A percentile compares a stretch with the other conserved stretches of the same genome.
These are phyloP conservation scores for Hesperia comma DNA, from an alignment of 2,888 invertebrate genomes.

Conservation along the genomic window DNA sequence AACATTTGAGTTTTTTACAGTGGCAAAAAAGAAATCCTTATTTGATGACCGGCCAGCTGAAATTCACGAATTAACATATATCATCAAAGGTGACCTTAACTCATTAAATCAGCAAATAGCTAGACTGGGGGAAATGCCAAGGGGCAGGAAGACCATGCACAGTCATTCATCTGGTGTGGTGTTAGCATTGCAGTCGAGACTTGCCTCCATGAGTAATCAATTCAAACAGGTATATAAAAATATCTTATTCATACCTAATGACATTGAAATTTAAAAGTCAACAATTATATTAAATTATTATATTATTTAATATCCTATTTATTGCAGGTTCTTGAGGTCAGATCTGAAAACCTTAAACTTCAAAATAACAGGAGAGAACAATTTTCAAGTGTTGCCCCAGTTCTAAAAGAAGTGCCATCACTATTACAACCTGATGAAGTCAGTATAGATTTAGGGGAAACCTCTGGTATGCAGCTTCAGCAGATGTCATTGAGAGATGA, in stretches of 20 bases:
- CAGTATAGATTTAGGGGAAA: conserved; percentile 92
- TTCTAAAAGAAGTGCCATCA: conserved; percentile 73
- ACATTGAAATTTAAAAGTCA: no score
- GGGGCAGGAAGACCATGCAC: conserved; percentile 91
- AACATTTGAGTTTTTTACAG: conserved; percentile 67
- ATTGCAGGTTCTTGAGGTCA: conserved; percentile 93
- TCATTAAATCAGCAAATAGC: conserved; percentile 98
- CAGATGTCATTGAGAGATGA: conserved; percentile 92
- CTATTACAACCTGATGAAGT: conserved; percentile 88
- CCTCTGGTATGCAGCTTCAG: conserved; percentile 80
- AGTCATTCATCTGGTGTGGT: conserved; percentile 97
- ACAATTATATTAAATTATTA: neutral
- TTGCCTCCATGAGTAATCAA: conserved; percentile 98
- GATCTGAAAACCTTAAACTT: conserved; percentile 98
- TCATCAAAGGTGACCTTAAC: conserved; percentile 97
- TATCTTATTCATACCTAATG: neutral
- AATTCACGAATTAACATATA: conserved; percentile 98
- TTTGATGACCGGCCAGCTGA: conserved; percentile 98
- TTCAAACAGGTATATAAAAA: conserved; percentile 89
- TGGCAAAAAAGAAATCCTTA: conserved; percentile 98
- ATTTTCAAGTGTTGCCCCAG: conserved; percentile 84
- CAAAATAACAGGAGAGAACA: conserved; percentile 97
- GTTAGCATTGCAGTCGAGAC: conserved; percentile 94
- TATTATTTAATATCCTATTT: no score
- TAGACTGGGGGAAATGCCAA: conserved; percentile 92